Conservation (phyloP, 1,140 invertebrate genomes). For the Harlomillsia oculata region DNA sequence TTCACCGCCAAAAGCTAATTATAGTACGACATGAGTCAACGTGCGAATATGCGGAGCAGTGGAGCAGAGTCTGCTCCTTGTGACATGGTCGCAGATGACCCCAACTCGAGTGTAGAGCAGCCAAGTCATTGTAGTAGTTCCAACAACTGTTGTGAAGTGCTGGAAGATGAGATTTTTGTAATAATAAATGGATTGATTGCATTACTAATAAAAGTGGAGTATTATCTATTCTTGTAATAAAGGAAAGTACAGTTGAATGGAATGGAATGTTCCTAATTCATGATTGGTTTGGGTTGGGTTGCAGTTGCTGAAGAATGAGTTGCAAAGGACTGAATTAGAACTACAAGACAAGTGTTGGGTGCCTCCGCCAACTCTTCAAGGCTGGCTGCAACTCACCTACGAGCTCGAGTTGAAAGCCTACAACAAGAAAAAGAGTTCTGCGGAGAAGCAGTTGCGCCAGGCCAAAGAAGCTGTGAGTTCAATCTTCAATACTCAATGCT, state of each 20-base stretch:
- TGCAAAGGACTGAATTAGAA: conserved; percentile 76
- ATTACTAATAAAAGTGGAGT: background rate
- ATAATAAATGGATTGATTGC: background rate
- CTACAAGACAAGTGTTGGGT: conserved; percentile 77
- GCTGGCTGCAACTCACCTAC: conserved; percentile 88
- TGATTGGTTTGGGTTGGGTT: too few relatives aligned
- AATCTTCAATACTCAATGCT: background rate
- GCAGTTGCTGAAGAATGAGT: conserved; percentile 65
- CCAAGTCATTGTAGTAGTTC: too few relatives aligned
- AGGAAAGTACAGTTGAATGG: too few relatives aligned
- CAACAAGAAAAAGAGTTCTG: conserved; percentile 69
- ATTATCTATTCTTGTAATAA: background rate
- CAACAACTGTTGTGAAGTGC: conserved; percentile 30
- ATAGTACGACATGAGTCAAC: too few relatives aligned
- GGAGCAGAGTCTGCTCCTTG: too few relatives aligned
- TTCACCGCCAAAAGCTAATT: too few relatives aligned
- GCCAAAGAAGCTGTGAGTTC: conserved; percentile 72
- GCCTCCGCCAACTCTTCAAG: conserved; percentile 73
- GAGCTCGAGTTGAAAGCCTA: conserved; percentile 84
- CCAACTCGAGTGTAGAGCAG: too few relatives aligned
- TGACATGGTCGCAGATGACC: too few relatives aligned
- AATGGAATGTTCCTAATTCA: background rate
- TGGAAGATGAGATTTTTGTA: conserved; percentile 35
- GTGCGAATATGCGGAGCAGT: too few relatives aligned
- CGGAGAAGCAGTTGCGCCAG: conserved; percentile 74